Evolutionary conservation across 2,113 vertebrate genomes (phyloP), one percentile per base, ranked within the genome.

Genomic region (Theristicus caerulescens): DNA sequence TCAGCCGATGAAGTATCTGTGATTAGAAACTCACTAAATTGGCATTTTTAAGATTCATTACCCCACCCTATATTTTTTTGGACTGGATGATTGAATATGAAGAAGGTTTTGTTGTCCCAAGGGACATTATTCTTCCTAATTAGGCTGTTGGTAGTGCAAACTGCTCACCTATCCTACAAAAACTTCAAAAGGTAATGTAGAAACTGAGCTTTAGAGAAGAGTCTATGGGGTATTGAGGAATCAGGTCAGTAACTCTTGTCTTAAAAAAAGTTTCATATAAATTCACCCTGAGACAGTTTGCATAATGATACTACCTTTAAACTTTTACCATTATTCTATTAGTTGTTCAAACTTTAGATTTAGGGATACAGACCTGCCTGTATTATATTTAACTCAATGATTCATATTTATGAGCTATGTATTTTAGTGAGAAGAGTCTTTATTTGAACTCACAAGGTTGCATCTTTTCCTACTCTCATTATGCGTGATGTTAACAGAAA

Each of bases 1-100:
- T 98, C 94, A 96, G 96, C 90, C 98, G 98, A 98, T 98, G 97
- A 98, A 98, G 96, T 96, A 96, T 97, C 94, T 97, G 93, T 98
- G 97, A 98, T 98, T 98, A 98, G 96, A 97, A 97, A 90, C 92
- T 90, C 94, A 97, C 94, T 95, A 97, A 98, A 97, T 96, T 96
- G 97, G 95, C 95, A 95, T 96, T 98, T 98, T 94, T 96, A 97
- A 96, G 96, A 97, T 96, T 92, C 85, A 95, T 97, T 94, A 90
- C 92, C 52, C 91, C 86, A 94, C 96, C 96, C 89, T 93, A 69
- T 73, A 86, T 94, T 96, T 97, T 97, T 98, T 91, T 96, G 71
- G 71, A 96, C 80, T 49, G 62, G 42, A 86, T 94, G 85, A 97
- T 54, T 90, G 86, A 97, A 81, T 94, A 94, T 69, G 79, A 96